phyloP scores from a whole-genome alignment of 2,797 vertebrate genomes.

The Sternotherus odoratus region DNA sequence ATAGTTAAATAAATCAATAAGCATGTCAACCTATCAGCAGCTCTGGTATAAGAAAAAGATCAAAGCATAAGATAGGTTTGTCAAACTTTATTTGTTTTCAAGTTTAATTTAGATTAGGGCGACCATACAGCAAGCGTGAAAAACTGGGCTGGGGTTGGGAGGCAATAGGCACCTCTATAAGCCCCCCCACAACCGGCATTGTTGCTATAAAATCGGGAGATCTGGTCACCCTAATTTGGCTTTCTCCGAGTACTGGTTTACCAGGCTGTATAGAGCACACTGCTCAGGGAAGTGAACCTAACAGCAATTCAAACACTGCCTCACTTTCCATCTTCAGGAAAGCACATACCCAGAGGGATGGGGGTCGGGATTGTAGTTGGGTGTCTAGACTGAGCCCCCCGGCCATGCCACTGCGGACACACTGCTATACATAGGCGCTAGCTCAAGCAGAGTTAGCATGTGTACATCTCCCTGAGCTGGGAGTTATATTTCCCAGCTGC shows the following conservation, averaged over 20 bases:
- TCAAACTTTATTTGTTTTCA: slow-evolving; percentile 60
- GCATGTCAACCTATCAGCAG: slow-evolving; percentile 70
- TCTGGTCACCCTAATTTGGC: slow-evolving; percentile 26
- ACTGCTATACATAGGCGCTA: not conserved
- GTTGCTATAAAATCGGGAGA: too few relatives aligned
- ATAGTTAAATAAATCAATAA: not conserved
- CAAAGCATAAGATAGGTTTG: slow-evolving; percentile 52
- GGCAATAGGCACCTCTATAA: too few relatives aligned
- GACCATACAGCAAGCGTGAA: too few relatives aligned
- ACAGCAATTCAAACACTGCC: not conserved
- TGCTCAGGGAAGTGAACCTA: not conserved
- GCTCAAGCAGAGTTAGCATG: not conserved
- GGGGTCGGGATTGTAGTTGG: not conserved
- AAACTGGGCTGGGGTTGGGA: too few relatives aligned
- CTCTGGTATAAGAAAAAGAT: slow-evolving; percentile 60
- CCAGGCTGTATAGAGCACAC: not conserved
- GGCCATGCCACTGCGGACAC: not conserved
- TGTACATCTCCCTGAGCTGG: not conserved
- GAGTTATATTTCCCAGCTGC: not conserved
- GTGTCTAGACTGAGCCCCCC: not conserved
- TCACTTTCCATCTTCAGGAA: not conserved
- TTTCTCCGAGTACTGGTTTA: not conserved
- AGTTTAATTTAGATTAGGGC: slow-evolving; percentile 27
- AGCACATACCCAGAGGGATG: not conserved
- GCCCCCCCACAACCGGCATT: too few relatives aligned